A percentile compares a stretch with the other conserved stretches of the same genome.
These are phyloP conservation scores for Limulus polyphemus DNA, from an alignment of 2,888 invertebrate species.

Conservation along the genomic window DNA sequence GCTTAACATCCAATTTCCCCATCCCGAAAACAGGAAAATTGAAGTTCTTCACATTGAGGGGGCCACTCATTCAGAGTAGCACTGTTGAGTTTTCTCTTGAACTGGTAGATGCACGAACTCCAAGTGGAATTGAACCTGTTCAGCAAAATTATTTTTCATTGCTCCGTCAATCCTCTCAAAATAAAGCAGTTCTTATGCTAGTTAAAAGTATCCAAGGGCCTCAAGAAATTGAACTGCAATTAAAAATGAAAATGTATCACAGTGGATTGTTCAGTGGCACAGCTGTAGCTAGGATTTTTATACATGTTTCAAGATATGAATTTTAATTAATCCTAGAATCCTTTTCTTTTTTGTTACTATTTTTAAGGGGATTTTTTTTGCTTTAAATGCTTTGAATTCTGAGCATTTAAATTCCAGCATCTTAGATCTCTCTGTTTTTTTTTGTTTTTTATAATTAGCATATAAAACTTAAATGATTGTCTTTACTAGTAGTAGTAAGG, in stretches of 20 bases:
- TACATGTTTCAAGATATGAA: conserved; percentile 71
- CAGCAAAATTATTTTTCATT: conserved; percentile 31
- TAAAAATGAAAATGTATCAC: conserved; percentile 70
- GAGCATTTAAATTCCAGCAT: too few relatives aligned
- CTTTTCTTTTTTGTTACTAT: too few relatives aligned
- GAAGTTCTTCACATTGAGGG: conserved; percentile 77
- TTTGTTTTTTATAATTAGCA: too few relatives aligned
- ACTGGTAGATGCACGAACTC: conserved; percentile 45
- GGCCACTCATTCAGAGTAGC: conserved; percentile 57
- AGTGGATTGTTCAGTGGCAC: conserved; percentile 60
- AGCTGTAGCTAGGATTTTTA: conserved; percentile 69
- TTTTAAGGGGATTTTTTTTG: too few relatives aligned
- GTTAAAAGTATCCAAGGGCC: conserved; percentile 65
- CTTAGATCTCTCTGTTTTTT: too few relatives aligned
- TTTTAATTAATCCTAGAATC: conserved; percentile 43
- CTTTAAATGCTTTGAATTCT: too few relatives aligned
- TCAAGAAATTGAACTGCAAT: conserved; percentile 74
- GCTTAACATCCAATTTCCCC: conserved; percentile 70
- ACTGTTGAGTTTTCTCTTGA: conserved; percentile 61
- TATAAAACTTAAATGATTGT: too few relatives aligned
- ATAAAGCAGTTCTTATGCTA: conserved; percentile 63
- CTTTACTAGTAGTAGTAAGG: too few relatives aligned
- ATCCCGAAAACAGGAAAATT: conserved; percentile 51
- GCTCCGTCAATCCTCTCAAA: conserved; percentile 42
- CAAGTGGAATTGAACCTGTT: conserved; percentile 37